Evolutionary conservation across 2,888 invertebrate genomes (phyloP), one percentile per base, ranked within the genome.

Genomic region (Lamellibrachia columna): DNA sequence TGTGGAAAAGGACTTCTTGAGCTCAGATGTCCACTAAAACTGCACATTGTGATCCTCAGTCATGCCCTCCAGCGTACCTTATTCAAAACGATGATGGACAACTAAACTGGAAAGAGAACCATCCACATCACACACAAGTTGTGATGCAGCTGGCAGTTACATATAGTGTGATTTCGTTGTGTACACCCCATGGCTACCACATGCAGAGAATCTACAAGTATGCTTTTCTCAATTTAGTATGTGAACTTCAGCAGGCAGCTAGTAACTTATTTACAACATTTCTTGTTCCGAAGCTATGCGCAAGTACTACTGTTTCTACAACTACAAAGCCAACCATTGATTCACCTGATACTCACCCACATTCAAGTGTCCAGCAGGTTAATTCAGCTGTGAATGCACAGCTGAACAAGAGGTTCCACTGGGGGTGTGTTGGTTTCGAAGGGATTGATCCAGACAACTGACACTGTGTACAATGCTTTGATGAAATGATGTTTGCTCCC

Each of bases 1-100:
- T 94, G 93, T 92, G 93, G 94, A 9, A 28, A 92, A 60, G 93
- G 92, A 0, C 92, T 91, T 53, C 2, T 93, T n/a, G 93, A 94
- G 60, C 92, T 94, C 9, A 94, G 93, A 91, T 93, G 93, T 92
- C 93, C 93, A 15, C 60, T 60, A 60, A 60, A 8, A 9, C 15
- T 60, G 60, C 60, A 60, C 60, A 60, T 60, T 7, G 11, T 60
- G 22, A 22, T 60, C 15, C 60, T 22, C 60, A 60, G 11, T 15
- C 22, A 8, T 60, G 60, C 60, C 60, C 60, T 60, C 60, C 15
- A 60, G 60, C 60, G 22, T 22, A 60, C 22, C 60, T 15, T 3
- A 60, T 15, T 3, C 15, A 1, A 3, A 15, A 60, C 15, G 60
- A 60, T 22, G 22, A 15, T 60, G 11, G 60, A 15, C 4, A 22